Base-by-base conservation (phyloP, 2,113 vertebrate genomes). In the Clarias macrocephalus region DNA sequence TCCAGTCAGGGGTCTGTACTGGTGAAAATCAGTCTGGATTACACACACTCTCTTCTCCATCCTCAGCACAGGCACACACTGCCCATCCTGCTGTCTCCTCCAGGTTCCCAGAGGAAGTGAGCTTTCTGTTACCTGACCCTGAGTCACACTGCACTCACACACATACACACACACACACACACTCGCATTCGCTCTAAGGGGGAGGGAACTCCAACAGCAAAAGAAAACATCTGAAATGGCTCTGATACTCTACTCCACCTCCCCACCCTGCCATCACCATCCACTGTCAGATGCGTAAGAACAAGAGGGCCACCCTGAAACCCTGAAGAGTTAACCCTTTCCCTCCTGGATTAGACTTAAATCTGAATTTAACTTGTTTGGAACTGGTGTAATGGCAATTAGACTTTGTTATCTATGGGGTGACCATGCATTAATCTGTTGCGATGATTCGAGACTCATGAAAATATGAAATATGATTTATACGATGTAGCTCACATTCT, bases 1-100 rank as follows among this genome's bases (percentile, higher is more conserved):
- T 84, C 88, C 84, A 89, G 88, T 79, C 79, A 93, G 85, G 82
- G 95, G 91, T 88, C 94, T 92, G 92, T 95, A 95, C 93, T 96
- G 95, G 92, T 94, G 95, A 91, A 96, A 96, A 91, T 96, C 94
- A 82, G 95, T 96, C 91, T 95, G 94, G 93, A 96, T 96, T 92
- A 96, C 93, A 91, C 95, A 96, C 91, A 96, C 95, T 91, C 92
- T 94, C 94, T 95, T 96, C 89, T 91, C 90, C 90, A 91, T 91
- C 88, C 86, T 90, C 88, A 90, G 85, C 76, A 86, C 15, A 73
- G 82, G 62, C 59, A 81, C 83, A 90, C 77, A 88, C 75, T 83
- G 82, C 90, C 93, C 95, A 95, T 96, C 91, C 88, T 93, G 92
- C 93, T 93, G 93, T 92, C 91, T 89, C 88, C 89, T 87, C 85